These are phyloP conservation scores for Spea bombifrons DNA, from an alignment of 2,113 vertebrate genomes.

Conservation along the genomic window DNA sequence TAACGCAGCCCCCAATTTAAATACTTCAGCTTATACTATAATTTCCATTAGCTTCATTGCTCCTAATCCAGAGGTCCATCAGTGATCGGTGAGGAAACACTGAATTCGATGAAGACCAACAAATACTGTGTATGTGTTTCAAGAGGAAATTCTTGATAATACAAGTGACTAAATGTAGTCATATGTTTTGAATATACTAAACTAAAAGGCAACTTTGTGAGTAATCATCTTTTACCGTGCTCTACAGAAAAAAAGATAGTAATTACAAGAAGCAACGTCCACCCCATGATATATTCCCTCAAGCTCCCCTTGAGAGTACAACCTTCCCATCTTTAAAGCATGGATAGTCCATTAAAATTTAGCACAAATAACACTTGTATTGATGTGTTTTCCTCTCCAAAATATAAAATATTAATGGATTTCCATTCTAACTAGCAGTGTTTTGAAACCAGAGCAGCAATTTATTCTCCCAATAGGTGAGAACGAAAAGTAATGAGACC, in stretches of 20 bases:
- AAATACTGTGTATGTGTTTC: no score
- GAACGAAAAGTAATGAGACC: neutral
- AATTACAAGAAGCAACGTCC: constrained; percentile 1
- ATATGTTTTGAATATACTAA: no score
- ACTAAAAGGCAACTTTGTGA: constrained; percentile 1
- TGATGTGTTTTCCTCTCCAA: constrained; percentile 33
- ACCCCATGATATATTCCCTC: constrained; percentile 25
- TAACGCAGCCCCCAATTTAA: no score
- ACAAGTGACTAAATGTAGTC: no score
- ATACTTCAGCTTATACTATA: no score
- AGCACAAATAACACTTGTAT: constrained; percentile 36
- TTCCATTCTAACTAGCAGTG: constrained; percentile 37
- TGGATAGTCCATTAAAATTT: constrained; percentile 36
- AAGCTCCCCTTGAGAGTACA: constrained; percentile 28
- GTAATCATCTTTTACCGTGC: constrained; percentile 26
- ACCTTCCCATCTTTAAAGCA: constrained; percentile 20
- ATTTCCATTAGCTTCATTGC: no score
- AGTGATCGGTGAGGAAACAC: no score
- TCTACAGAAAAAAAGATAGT: constrained; percentile 1
- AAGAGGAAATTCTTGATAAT: no score
- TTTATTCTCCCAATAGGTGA: constrained; percentile 36
- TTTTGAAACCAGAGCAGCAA: constrained; percentile 31
- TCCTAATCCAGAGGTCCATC: no score
- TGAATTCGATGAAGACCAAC: no score
- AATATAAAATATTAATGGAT: constrained; percentile 45